Base-by-base conservation (phyloP, 2,797 vertebrate genomes). In the Enteromius treurensis region DNA sequence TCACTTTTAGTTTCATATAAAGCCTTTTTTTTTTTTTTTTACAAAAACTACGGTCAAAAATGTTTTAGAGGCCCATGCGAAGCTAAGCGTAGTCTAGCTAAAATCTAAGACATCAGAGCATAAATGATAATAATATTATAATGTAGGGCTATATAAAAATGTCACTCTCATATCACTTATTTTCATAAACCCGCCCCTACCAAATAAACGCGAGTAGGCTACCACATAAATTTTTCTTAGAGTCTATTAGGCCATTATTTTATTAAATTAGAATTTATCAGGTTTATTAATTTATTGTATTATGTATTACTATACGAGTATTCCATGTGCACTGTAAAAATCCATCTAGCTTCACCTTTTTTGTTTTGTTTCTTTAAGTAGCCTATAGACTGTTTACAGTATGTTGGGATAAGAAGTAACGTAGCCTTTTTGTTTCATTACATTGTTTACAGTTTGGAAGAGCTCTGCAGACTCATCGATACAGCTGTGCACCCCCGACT, bases 401-500 rank as follows among this genome's bases (percentile, higher is more conserved):
- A 13, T 11, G 42, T n/a, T 13, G 15, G 9, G 9, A 10, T 74
- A 53, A 53, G 4, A 8, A 21, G 42, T 29, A 53, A 19, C 10
- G 10, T 32, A 37, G 1, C 5, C 19, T 4, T 65, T 73, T 84
- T 29, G 45, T 45, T 65, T 65, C 21, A n/a, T 34, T 76, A 19
- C 49, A 37, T 55, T 60, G 62, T 58, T 80, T 75, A 77, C 21
- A 23, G 34, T 84, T 79, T 77, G 47, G 49, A 40, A 23, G 60
- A 13, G 60, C 3, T 79, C 55, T 32, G 32, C 21, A 81, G 60
- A 37, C 64, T 55, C 64, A 80, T 49, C 77, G 81, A 84, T 81
- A 62, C 92, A 93, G 90, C 92, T 92, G 92, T 86, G 88, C 90
- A 87, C 90, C 91, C 91, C 92, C 91, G 82, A 78, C 89, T 29